Base-by-base conservation (phyloP, 2,888 invertebrate genomes). In the Drosophila pseudotalamancana region DNA sequence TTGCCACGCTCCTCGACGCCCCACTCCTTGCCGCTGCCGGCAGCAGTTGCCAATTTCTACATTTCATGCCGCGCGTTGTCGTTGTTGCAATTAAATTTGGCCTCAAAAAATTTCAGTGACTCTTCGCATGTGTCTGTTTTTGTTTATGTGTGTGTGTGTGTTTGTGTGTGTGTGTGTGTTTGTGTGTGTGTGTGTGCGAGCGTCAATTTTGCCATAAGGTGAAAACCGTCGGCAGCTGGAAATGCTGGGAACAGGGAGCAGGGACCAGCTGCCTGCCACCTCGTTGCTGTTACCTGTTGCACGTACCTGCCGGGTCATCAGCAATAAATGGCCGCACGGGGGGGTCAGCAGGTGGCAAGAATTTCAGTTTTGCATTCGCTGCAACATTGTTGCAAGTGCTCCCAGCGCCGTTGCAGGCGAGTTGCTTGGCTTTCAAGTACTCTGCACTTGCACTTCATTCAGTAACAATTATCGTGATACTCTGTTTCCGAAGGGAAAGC, bases 81-180 rank as follows among this genome's bases (percentile, higher is more conserved):
- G 72, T 66, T 76, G 67, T 77, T 71, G 80, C 80, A 83, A 80
- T 80, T 80, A 80, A 80, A 86, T 80, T 86, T 80, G 80, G 80
- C 80, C 80, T 80, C 87, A 80, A 86, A 80, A 79, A 72, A 67
- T 61, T 45, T 34, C 40, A 50, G 49, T 40, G 50, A 50, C 55
- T 67, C 60, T 53, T 39, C 53, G 49, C 55, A 55, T 55, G 25
- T 63, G 16, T 29, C 4, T 25, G 29, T 12, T n/a, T n/a, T n/a
- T n/a, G n/a, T n/a, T n/a, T n/a, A n/a, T n/a, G n/a, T n/a, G n/a
- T n/a, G n/a, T n/a, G n/a, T n/a, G n/a, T n/a, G n/a, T n/a, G n/a
- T n/a, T n/a, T 45, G 31, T 42, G 40, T 48, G 12, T 65, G 39
- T 42, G 49, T 56, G 45, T 42, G 32, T 49, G 48, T n/a, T n/a